phyloP scores from a whole-genome alignment of 2,888 invertebrate species.

The Dicyrtomina minuta region DNA sequence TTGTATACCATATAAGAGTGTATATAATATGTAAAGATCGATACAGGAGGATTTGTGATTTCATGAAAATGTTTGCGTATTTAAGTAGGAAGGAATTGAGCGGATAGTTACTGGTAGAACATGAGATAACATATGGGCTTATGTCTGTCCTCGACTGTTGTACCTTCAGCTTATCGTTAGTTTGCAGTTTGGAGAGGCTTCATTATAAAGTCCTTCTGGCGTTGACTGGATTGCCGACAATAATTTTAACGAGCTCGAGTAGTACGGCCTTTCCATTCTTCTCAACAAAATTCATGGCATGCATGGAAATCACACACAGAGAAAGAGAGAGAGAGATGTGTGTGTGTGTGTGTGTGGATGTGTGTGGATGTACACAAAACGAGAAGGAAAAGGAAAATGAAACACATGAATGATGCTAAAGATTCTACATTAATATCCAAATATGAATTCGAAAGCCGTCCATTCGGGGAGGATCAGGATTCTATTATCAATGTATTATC shows the following conservation, averaged over 20 bases:
- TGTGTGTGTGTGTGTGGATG: not conserved
- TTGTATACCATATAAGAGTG: too few species aligned
- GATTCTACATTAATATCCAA: not conserved
- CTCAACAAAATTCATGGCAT: conserved; percentile 27
- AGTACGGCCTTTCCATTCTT: conserved; percentile 23
- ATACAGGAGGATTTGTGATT: too few species aligned
- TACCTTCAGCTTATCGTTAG: conserved; percentile 11
- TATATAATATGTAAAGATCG: too few species aligned
- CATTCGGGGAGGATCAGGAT: too few species aligned
- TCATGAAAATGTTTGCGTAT: conserved; percentile 4
- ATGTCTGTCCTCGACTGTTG: conserved; percentile 16
- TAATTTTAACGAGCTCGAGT: conserved; percentile 26
- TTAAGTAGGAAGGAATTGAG: conserved; percentile 4
- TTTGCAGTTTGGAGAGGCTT: conserved; percentile 26
- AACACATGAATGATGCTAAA: not conserved
- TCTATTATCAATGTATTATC: too few species aligned
- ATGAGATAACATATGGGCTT: conserved; percentile 24
- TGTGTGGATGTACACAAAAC: not conserved
- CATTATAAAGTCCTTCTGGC: conserved; percentile 36
- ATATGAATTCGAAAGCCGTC: too few species aligned
- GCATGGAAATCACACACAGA: conserved; percentile 13
- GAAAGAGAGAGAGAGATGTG: not conserved
- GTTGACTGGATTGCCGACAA: conserved; percentile 26
- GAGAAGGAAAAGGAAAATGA: not conserved
- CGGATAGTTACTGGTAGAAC: not conserved